Evolutionary conservation across 2,888 invertebrate species (phyloP).

Genomic region (Calephelis perditalis): DNA sequence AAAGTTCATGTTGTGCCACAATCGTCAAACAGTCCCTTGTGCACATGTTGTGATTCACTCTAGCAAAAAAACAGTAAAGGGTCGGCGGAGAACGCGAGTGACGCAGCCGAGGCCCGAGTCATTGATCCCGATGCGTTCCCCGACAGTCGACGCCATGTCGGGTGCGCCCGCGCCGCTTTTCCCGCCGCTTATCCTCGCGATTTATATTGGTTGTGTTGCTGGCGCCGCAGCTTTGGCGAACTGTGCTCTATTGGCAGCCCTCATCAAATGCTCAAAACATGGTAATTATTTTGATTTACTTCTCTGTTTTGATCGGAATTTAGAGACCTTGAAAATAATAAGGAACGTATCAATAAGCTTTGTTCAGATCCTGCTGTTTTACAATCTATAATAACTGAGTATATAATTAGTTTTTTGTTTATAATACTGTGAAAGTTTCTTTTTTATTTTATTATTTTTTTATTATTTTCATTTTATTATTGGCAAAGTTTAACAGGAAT

Average conservation of each 20-base stretch:
- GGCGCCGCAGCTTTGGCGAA: slow-evolving; percentile 65
- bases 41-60: slow-evolving; percentile 70
- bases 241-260: slow-evolving; percentile 59
- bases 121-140: slow-evolving; percentile 72
- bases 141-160: slow-evolving; percentile 60
- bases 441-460: too few species aligned
- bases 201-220: slow-evolving; percentile 54
- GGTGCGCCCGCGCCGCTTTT: slow-evolving; percentile 49
- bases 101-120: slow-evolving; percentile 69
- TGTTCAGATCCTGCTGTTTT: too few species aligned
- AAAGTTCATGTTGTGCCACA: slow-evolving; percentile 33
- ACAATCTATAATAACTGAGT: too few species aligned
- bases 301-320: not conserved
- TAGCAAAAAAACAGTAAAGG: slow-evolving; percentile 52
- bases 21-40: slow-evolving; percentile 47
- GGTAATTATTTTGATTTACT: slow-evolving; percentile 47
- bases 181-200: slow-evolving; percentile 56
- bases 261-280: slow-evolving; percentile 63
- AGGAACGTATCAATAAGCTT: too few species aligned
- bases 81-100: slow-evolving; percentile 64
- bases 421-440: too few species aligned
- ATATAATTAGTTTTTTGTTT: too few species aligned
- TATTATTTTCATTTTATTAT: too few species aligned
- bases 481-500: too few species aligned
- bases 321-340: too few species aligned